Evolutionary conservation across 2,113 vertebrate species (phyloP), one percentile per base, ranked within the genome.

Genomic region (Propithecus coquereli): DNA sequence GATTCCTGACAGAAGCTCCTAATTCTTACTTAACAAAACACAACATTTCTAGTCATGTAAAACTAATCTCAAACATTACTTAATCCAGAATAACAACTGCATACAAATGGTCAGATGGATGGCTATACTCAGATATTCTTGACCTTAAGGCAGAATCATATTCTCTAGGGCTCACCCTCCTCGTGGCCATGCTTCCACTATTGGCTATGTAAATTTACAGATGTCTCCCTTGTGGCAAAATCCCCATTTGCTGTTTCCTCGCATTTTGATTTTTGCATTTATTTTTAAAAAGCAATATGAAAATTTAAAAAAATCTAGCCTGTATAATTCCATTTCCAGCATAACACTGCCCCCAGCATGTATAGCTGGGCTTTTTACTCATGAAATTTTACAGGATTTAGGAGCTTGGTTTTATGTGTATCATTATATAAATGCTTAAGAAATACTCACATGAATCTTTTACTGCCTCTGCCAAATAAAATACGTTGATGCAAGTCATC

Each of bases 381-480:
- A 85, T 6, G 5, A 76, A 96, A 52, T 17, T 70, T 92, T 84
- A 84, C n/a, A 73, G 65, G 16, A 90, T 45, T 95, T 80, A 94
- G 57, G 12, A 93, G 59, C 13, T 30, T 80, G 68, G 45, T 90
- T 91, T 97, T 90, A 37, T 63, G 40, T 43, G 3, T 73, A 76
- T 73, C 27, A 63, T 87, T 85, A 76, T 47, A 63, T 59, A 83
- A 13, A 18, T 54, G 22, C 40, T 86, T 87, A 68, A 54, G 68
- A 86, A 89, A 87, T 83, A 84, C 8, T 94, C 57, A 86, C 6
- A 83, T 83, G 61, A 90, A 86, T 87, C n/a, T 34, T 97, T 87
- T 88, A 76, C 7, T 73, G 37, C 61, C 37, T 89, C 77, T 7
- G 2, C 32, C 54, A 96, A 77, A 96, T 89, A 54, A 92, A 94